Base-by-base conservation (phyloP, 1,140 invertebrate species). In the Drosophila aff. region DNA sequence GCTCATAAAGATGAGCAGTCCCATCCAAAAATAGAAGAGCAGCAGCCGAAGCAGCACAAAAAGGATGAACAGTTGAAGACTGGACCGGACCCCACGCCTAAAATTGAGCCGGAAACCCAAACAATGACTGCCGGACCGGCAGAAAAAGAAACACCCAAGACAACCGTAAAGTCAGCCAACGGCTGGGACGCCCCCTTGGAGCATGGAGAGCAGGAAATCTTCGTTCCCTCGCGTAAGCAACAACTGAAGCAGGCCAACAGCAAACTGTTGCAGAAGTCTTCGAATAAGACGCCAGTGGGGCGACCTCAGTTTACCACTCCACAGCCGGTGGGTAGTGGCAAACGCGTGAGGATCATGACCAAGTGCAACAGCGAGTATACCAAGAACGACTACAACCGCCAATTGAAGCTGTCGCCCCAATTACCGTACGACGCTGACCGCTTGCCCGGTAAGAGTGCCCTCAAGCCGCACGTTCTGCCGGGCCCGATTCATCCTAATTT, bases 401-500 rank as follows among this genome's bases (percentile, higher is more conserved):
- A 96, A 82, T 92, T 97, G 4, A 93, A 94, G 65, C 94, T 94
- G 66, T 96, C 96, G 55, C 96, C 96, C 0, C 94, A 93, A n/a
- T 95, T 96, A 75, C 96, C 96, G 1, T 97, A 94, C 64, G 96
- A 97, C 87, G 95, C 95, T 6, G 94, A 93, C 61, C 95, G 95
- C 43, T 95, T 95, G 82, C 96, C 96, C 0, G 82, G 85, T 1
- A 95, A 95, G 72, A 95, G 96, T 16, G 95, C 96, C 31, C 84
- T 97, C 2, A 97, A 97, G 89, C 94, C 95, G 0, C 94, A 94
- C 69, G 94, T 94, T 0, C 93, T 95, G n/a, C 94, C 95, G 0
- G 96, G 95, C n/a, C 96, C 96, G 0, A 95, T 96, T 23, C 96
- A 97, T 93, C 96, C 96, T 21, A 96, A 96, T 86, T 96, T 96